A percentile compares a stretch with the other conserved stretches of the same genome.
phyloP scores from a whole-genome alignment of 2,797 vertebrate genomes.

The Neopelma chrysocephalum region DNA sequence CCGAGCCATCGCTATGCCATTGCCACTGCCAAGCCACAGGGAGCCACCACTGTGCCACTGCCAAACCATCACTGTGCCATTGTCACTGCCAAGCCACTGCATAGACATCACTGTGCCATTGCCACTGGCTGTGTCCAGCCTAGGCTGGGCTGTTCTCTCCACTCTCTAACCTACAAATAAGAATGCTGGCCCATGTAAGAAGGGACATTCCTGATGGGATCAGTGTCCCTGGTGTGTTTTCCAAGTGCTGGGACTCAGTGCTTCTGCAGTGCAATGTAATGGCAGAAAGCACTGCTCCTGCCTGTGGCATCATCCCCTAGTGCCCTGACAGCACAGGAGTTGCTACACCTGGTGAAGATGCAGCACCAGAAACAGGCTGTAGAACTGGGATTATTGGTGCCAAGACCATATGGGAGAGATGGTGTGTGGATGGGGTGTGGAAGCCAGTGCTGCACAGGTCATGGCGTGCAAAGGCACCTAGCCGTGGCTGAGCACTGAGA shows the following conservation, averaged over 20 bases:
- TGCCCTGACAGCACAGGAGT: not conserved
- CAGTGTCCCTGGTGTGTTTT: not conserved
- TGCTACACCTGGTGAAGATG: not conserved
- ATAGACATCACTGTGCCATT: accelerated
- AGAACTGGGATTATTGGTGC: accelerated
- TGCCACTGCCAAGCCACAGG: not conserved
- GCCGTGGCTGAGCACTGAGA: not conserved
- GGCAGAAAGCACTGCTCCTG: not conserved
- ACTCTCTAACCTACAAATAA: not conserved
- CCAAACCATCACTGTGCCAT: not conserved
- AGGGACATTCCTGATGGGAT: not conserved
- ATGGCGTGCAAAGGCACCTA: accelerated
- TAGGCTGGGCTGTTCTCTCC: not conserved
- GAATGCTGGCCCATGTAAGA: accelerated
- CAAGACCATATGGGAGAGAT: accelerated
- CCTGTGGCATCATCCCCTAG: not conserved
- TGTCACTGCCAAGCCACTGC: not conserved
- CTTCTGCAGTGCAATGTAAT: not conserved
- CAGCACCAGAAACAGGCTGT: not conserved
- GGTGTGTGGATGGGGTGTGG: accelerated
- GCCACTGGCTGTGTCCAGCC: not conserved
- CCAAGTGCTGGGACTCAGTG: not conserved
- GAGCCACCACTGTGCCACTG: not conserved
- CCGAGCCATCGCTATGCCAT: accelerated
- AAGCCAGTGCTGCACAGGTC: not conserved